Base-by-base conservation (phyloP, 2,888 invertebrate species). In the Eristalis arbustorum region DNA sequence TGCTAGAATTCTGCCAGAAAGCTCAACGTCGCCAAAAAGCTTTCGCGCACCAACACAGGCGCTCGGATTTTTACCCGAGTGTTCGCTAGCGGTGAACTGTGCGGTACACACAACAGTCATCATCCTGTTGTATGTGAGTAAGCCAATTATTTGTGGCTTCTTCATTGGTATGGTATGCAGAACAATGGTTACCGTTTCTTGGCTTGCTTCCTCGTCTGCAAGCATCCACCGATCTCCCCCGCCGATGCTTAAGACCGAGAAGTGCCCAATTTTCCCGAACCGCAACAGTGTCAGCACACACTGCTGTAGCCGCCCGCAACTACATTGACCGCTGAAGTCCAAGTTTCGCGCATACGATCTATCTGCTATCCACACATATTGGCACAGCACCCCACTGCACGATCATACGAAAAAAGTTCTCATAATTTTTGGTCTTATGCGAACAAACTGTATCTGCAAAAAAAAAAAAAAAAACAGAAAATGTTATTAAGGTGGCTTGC, bases 401-500 rank as follows among this genome's bases (percentile, higher is more conserved):
- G 73, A 85, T 81, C 61, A 49, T 59, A 23, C 40, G 40, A 62
- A 56, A 79, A n/a, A 64, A 82, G 64, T 80, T 85, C 76, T 73
- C 64, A 73, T 42, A 62, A 64, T 72, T 22, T 81, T 49, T 80
- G 76, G 73, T 78, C 78, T 74, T 69, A 18, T 64, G 28, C 13
- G 34, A 57, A 61, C 68, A 68, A 64, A 84, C 78, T 79, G 31
- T 75, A 73, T 85, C 69, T 85, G 82, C 85, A 82, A 82, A 81
- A 40, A 75, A 22, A 66, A 63, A 2, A 34, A 59, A 67, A 66
- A 64, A 31, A 69, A 68, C 68, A 62, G 42, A 73, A 77, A 82
- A 49, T 77, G 73, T 77, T 81, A 72, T 73, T 85, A 78, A 85
- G 85, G 85, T 85, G 82, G 69, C 69, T 62, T 34, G 67, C 75